Conservation (phyloP, 2,888 invertebrate species). For the Heteropelma amictum region DNA sequence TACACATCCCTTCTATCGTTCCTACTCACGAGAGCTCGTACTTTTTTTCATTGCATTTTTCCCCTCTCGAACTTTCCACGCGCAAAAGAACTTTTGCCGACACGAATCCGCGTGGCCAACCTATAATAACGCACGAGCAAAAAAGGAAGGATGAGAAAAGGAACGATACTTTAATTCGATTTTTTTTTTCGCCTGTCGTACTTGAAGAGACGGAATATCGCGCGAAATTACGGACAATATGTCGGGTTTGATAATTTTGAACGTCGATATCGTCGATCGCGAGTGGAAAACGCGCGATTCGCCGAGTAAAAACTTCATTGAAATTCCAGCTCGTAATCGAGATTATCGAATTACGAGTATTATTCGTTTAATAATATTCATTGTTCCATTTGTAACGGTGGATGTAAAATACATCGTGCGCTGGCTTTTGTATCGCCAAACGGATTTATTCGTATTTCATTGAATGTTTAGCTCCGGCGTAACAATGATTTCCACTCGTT, state of each 20-base stretch:
- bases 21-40: constrained; percentile 67
- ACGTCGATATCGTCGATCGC: too few relatives aligned
- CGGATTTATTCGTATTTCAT: not conserved
- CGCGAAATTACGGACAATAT: too few relatives aligned
- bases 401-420: not conserved
- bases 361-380: not conserved
- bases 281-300: too few relatives aligned
- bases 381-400: not conserved
- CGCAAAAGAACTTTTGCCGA: not conserved
- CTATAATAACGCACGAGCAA: too few relatives aligned
- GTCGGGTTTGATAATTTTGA: too few relatives aligned
- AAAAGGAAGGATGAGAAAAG: too few relatives aligned
- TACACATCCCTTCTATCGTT: constrained; percentile 69
- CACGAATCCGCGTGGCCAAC: too few relatives aligned
- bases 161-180: too few relatives aligned
- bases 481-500: not conserved
- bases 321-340: too few relatives aligned
- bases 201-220: too few relatives aligned
- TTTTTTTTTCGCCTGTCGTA: too few relatives aligned
- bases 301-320: too few relatives aligned
- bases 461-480: not conserved
- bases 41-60: not conserved
- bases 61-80: constrained; percentile 42
- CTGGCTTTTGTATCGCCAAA: not conserved
- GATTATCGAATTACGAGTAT: not conserved